Evolutionary conservation across 1,140 invertebrate species (phyloP).

Genomic region (Leptopilina boulardi): DNA sequence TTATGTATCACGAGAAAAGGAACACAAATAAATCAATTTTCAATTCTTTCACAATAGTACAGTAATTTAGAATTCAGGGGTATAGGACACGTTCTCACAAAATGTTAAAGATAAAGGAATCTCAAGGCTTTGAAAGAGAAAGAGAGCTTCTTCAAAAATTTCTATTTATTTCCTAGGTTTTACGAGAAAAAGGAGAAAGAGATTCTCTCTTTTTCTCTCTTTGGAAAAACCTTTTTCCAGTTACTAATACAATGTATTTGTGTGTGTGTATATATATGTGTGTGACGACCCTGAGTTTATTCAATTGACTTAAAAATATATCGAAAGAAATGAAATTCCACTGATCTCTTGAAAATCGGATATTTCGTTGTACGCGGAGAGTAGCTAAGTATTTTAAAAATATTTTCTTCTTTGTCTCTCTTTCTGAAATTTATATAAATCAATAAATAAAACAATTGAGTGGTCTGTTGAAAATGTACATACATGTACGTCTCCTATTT

Average conservation of each 20-base stretch:
- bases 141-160: constrained; percentile 6
- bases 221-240: neutral
- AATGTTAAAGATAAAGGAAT: constrained; percentile 1
- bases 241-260: no score
- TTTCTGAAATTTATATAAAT: no score
- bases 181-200: no score
- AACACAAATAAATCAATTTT: no score
- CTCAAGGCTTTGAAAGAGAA: neutral
- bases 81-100: neutral
- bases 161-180: neutral
- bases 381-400: no score
- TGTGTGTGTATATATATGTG: neutral
- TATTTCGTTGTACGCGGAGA: neutral
- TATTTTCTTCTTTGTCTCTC: no score
- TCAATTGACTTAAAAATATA: constrained; percentile 15
- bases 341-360: neutral
- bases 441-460: no score
- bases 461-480: no score
- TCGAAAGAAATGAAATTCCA: neutral
- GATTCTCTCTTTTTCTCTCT: neutral
- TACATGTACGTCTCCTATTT: no score
- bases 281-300: constrained; percentile 8
- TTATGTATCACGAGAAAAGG: no score
- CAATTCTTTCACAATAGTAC: no score
- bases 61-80: no score